A percentile compares a stretch with the other conserved stretches of the same genome.
These are phyloP conservation scores for Chrysogorgia sp. DNA, from an alignment of 92 coral and sea anemone species.

Conservation along the genomic window DNA sequence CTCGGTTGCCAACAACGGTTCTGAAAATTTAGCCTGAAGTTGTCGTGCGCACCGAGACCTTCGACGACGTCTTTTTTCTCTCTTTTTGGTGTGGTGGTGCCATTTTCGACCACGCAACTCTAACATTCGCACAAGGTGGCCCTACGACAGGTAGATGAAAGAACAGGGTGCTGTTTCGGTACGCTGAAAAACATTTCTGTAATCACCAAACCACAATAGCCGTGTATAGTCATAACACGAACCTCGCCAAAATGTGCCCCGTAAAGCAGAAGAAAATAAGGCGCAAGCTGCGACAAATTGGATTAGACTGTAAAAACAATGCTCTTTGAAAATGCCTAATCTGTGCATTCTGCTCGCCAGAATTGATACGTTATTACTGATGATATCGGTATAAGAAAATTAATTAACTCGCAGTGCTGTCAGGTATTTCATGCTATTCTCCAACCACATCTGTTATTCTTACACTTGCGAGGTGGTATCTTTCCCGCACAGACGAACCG, in stretches of 20 bases:
- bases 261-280: neutral
- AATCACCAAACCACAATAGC: too few relatives aligned
- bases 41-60: neutral
- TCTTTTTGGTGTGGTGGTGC: neutral
- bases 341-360: constrained; percentile 35
- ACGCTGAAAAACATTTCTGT: too few relatives aligned
- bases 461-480: neutral
- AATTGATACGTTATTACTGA: constrained; percentile 44
- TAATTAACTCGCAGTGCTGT: constrained; percentile 23
- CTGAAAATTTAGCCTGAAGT: neutral
- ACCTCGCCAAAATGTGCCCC: neutral
- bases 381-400: constrained; percentile 26
- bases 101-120: too few relatives aligned
- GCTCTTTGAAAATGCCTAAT: constrained; percentile 25
- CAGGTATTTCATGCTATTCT: neutral
- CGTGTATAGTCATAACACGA: neutral
- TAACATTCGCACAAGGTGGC: too few relatives aligned
- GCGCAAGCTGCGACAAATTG: constrained; percentile 29
- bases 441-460: neutral
- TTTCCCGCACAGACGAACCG: neutral
- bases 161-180: too few relatives aligned
- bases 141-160: too few relatives aligned
- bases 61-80: neutral
- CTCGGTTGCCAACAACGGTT: neutral
- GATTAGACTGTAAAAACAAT: constrained; percentile 27